Evolutionary conservation across 2,113 vertebrate genomes (phyloP), one percentile per base, ranked within the genome.

Genomic region (Neopipo cinnamomea): DNA sequence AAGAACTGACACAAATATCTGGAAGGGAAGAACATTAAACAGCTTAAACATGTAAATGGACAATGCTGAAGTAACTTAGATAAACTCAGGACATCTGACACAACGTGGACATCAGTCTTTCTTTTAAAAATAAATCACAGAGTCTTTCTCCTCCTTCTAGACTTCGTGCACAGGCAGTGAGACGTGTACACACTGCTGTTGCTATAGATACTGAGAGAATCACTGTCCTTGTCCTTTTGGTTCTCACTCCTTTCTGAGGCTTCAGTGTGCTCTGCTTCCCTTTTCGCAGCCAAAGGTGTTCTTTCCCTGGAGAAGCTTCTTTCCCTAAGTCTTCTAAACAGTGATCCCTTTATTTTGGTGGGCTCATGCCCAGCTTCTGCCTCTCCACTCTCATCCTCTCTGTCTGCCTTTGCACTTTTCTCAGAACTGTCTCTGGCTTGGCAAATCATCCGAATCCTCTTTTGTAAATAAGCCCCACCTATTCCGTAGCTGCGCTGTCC

Each of bases 391-490:
- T 77, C 88, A 78, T 96, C 92, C 92, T 97, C 97, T 96, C 97
- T 95, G 88, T 95, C 91, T 80, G 15, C 70, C 78, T 98, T 95
- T 85, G 79, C 78, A 22, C 59, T 96, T 49, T 37, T 68, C 93
- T 92, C 98, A 96, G 96, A 91, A 87, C 77, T 95, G 93, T 91
- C 91, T 97, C 96, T 91, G 77, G 96, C 98, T 96, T 94, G 98
- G 97, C 96, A 61, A 96, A 98, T 99, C 97, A 99, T 98, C 97
- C 86, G 91, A 90, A 99, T 98, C 97, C 97, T 98, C 98, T 98
- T 99, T 96, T 98, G 98, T 89, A 99, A 99, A 68, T 98, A 98
- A 95, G 97, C 97, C 99, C 99, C 99, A 99, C 99, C 99, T 99
- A 99, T 99, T 98, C 99, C 98, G 16, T 98, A 99, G 98, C 98